Percentiles rank a stretch among this genome's conserved stretches.
These are phyloP conservation scores for Drosophila kohkoa DNA, from an alignment of 1,140 invertebrate genomes.

Conservation along the genomic window DNA sequence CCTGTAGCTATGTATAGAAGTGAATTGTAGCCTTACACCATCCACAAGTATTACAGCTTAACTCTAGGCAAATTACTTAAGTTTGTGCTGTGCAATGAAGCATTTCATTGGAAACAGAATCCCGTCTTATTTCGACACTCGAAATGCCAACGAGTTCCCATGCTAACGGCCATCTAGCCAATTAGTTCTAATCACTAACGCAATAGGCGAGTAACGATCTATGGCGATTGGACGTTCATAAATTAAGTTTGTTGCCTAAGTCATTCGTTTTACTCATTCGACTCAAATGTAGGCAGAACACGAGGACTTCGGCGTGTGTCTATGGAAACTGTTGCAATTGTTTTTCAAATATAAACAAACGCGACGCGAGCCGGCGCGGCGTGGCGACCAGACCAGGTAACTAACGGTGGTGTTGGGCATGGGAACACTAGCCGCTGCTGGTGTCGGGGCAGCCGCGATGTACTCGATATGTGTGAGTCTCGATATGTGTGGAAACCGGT, in stretches of 20 bases:
- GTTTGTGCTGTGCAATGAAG: background rate
- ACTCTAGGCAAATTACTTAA: background rate
- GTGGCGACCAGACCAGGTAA: slow-evolving; percentile 52
- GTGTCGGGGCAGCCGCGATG: slow-evolving; percentile 12
- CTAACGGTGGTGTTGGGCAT: slow-evolving; percentile 45
- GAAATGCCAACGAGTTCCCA: slow-evolving; percentile 34
- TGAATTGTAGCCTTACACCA: background rate
- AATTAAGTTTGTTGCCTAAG: slow-evolving; percentile 74
- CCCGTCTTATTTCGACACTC: slow-evolving; percentile 36
- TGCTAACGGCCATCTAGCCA: slow-evolving; percentile 15
- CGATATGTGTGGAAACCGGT: slow-evolving; percentile 63
- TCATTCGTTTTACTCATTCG: slow-evolving; percentile 59
- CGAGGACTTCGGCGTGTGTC: slow-evolving; percentile 68
- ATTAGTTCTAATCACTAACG: slow-evolving; percentile 49
- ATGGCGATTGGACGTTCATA: slow-evolving; percentile 7
- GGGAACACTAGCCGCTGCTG: slow-evolving; percentile 36
- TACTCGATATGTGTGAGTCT: background rate
- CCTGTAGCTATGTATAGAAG: background rate
- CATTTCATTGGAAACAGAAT: slow-evolving; percentile 25
- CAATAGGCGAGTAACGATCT: slow-evolving; percentile 29
- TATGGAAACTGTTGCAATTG: slow-evolving; percentile 81
- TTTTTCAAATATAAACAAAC: slow-evolving; percentile 80
- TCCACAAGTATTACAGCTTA: background rate
- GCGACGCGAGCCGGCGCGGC: slow-evolving; percentile 29
- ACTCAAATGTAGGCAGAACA: slow-evolving; percentile 7